These are phyloP conservation scores for Psix sp. DNA, from an alignment of 1,140 invertebrate genomes.

Conservation along the genomic window DNA sequence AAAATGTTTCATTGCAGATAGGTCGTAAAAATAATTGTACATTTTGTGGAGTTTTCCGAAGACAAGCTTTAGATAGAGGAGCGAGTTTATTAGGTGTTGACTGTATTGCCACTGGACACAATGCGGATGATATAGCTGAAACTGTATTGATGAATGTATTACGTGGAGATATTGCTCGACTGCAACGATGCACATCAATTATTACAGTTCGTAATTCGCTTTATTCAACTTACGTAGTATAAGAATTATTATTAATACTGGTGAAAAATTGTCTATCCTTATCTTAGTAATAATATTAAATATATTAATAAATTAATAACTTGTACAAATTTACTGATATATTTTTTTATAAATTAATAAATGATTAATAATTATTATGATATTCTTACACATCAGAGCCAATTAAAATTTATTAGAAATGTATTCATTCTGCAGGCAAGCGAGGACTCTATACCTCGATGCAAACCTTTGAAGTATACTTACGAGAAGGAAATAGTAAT, in stretches of 20 bases:
- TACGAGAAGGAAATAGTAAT: slow-evolving; percentile 99
- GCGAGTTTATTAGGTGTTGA: slow-evolving; percentile 91
- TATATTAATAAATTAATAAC: too few species aligned
- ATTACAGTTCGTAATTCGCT: slow-evolving; percentile 82
- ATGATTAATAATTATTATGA: too few species aligned
- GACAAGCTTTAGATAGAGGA: slow-evolving; percentile 97
- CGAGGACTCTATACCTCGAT: slow-evolving; percentile 92
- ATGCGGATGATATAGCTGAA: slow-evolving; percentile 99
- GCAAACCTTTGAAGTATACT: slow-evolving; percentile 98
- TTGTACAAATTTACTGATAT: too few species aligned
- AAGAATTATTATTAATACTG: slow-evolving; percentile 2
- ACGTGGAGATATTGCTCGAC: slow-evolving; percentile 95
- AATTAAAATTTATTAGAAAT: too few species aligned
- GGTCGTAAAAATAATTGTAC: slow-evolving; percentile 99
- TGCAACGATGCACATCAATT: slow-evolving; percentile 93
- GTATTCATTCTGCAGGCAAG: slow-evolving; percentile 79
- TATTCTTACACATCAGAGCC: too few species aligned
- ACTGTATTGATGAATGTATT: slow-evolving; percentile 99
- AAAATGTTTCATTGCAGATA: slow-evolving; percentile 79
- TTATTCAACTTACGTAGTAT: too few species aligned
- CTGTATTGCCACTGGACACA: slow-evolving; percentile 98
- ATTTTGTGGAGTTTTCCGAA: slow-evolving; percentile 97
- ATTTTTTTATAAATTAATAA: too few species aligned
- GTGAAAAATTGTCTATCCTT: too few species aligned
- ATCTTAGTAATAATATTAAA: too few species aligned